phyloP scores from a whole-genome alignment of 2,888 invertebrate species.

The Minunthozetes semirufus region DNA sequence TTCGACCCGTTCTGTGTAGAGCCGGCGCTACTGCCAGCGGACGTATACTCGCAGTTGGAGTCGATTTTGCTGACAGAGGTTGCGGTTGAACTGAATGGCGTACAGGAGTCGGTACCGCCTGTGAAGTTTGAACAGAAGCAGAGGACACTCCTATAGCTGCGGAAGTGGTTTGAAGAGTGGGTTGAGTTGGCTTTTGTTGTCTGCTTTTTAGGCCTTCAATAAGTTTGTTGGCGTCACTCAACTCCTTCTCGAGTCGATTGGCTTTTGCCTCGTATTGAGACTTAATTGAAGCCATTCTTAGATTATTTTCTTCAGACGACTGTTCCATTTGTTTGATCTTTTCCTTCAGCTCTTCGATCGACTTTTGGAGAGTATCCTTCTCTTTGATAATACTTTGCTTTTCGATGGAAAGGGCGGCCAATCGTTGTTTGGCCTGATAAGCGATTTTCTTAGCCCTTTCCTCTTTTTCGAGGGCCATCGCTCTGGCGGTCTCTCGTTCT shows the following conservation, averaged over 20 bases:
- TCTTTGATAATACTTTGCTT: constrained; percentile 56
- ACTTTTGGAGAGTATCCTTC: constrained; percentile 52
- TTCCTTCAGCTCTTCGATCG: constrained; percentile 60
- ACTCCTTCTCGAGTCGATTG: constrained; percentile 64
- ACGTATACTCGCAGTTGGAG: constrained; percentile 82
- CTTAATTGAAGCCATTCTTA: constrained; percentile 56
- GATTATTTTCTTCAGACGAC: constrained; percentile 54
- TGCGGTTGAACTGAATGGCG: constrained; percentile 36
- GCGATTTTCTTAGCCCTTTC: constrained; percentile 42
- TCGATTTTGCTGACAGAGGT: constrained; percentile 57
- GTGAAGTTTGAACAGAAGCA: constrained; percentile 41
- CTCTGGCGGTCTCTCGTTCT: constrained; percentile 39
- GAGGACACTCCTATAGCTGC: constrained; percentile 62
- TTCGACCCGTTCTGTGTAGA: constrained; percentile 13
- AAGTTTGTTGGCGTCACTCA: constrained; percentile 45
- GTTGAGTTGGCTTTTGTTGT: constrained; percentile 42
- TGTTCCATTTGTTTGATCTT: constrained; percentile 43
- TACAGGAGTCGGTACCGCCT: constrained; percentile 37
- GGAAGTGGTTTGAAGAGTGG: constrained; percentile 1
- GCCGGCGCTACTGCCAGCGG: constrained; percentile 67
- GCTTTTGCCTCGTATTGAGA: constrained; percentile 64
- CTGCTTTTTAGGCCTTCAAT: constrained; percentile 43
- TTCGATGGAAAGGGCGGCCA: constrained; percentile 34
- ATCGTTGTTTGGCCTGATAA: constrained; percentile 37
- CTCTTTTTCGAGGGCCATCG: constrained; percentile 41